Evolutionary conservation across 2,797 vertebrate genomes (phyloP).

Genomic region (Sebastes jordani): DNA sequence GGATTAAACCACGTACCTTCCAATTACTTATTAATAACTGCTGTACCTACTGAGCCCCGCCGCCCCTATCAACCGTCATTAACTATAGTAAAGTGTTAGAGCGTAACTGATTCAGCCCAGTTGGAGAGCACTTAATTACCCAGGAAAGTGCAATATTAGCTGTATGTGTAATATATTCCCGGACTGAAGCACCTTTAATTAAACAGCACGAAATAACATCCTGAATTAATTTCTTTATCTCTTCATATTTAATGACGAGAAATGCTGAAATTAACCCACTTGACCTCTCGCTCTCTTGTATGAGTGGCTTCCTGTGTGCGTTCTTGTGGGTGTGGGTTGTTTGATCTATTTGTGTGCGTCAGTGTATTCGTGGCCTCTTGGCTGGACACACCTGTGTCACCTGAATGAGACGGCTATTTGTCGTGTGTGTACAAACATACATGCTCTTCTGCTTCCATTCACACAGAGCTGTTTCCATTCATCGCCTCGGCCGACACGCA

Average conservation of each 20-base stretch:
- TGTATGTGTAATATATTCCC: neutral
- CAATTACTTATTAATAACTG: neutral
- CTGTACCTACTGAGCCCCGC: neutral
- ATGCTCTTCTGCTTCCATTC: constrained; percentile 49
- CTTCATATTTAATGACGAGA: neutral
- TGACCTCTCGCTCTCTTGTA: neutral
- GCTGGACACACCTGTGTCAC: constrained; percentile 1
- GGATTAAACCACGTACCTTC: neutral
- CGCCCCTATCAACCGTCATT: neutral
- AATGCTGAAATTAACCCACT: neutral
- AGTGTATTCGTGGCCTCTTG: neutral
- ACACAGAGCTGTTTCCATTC: constrained; percentile 47
- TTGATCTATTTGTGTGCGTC: neutral
- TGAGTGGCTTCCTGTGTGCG: neutral
- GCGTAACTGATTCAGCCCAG: neutral
- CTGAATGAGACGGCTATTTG: neutral
- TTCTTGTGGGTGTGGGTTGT: neutral
- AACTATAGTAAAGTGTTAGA: neutral
- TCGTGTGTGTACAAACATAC: neutral
- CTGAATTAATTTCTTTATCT: neutral
- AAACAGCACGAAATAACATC: neutral
- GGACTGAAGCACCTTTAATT: constrained; percentile 8
- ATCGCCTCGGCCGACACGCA: constrained; percentile 12
- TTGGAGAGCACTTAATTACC: constrained; percentile 10
- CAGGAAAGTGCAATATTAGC: neutral